Base-by-base conservation (phyloP, 2,113 vertebrate genomes). In the Hemibagrus wyckioides region DNA sequence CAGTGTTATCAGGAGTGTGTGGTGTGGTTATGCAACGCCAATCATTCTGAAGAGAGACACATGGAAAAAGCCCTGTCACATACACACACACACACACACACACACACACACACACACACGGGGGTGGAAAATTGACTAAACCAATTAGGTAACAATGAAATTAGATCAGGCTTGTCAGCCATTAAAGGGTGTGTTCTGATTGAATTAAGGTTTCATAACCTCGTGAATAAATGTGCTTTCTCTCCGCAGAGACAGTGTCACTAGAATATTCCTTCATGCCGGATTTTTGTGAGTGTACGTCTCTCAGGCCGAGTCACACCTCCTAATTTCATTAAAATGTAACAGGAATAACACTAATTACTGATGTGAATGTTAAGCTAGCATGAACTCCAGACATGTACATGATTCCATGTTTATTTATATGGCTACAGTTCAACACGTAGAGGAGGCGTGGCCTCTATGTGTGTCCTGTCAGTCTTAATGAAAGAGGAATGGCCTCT, bases 71-170 rank as follows among this genome's bases (percentile, higher is more conserved):
- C 75, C 76, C 75, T 73, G 75, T 83, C 36, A 33, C 86, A 84
- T 50, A 50, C 65, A 67, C 30, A 41, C 36, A 39, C 69, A 73
- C 67, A 39, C 67, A 39, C 67, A 44, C 71, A 44, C 71, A 73
- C 71, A 75, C 39, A 76, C 23, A 48, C 25, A n/a, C 73, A 76
- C 44, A 30, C 48, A 52, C 48, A 33, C 15, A 33, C n/a, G 0
- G 39, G 50, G 44, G 17, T 90, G 76, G 82, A 76, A 67, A 52
- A 56, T 86, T 87, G 83, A 90, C 87, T 91, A 85, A 87, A 71
- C 6, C 30, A 90, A 87, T 69, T 88, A 67, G 75, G 79, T 52
- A 86, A 86, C 75, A 39, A 50, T 80, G 39, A 80, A 87, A 88
- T 48, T 39, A 85, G 82, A 87, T 83, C 85, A 86, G 52, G 17